Base-by-base conservation (phyloP, 1,140 invertebrate species). In the Lycorma delicatula region DNA sequence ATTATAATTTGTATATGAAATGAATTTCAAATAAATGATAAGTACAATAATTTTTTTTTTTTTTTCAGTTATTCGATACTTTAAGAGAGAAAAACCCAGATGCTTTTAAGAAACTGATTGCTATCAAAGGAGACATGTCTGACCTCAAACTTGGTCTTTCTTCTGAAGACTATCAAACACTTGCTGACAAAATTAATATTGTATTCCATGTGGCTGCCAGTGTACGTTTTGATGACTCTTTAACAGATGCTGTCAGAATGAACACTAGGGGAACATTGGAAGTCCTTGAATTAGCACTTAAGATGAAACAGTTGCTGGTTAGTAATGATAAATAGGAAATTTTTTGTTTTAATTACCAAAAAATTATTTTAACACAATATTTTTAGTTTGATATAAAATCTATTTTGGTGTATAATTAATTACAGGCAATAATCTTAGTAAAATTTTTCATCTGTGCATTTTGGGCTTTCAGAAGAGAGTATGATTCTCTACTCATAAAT, bases 161-260 rank as follows among this genome's bases (percentile, higher is more conserved):
- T 3, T 46, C 69, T 0, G 69, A 77, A 12, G 86, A 96, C 70
- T 72, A 81, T 46, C 67, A 82, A 50, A 73, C 77, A 13, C 68
- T 97, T 0, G 74, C 75, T 22, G 77, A 89, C 4, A 81, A 85
- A 60, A 80, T 94, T 1, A 77, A 84, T 31, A 82, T 96, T 48
- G 77, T 84, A 0, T 81, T 83, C 68, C 82, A 86, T 65, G 75
- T 77, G 38, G 83, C 83, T 1, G 83, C 83, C 0, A 84, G 82
- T 0, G 80, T 84, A 0, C 71, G 79, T 25, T 85, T 85, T 57
- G 80, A 87, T 62, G 83, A 86, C 63, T 72, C 77, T 13, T 64
- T 87, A 9, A 75, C 77, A 51, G 71, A 75, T 0, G 82, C 83
- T 1, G 72, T 85, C 1, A 70, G 74, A 12, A 83, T 84, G 53